A percentile compares a stretch with the other conserved stretches of the same genome.
Conservation (phyloP, 2,797 vertebrate species). For the Gastrophryne carolinensis region DNA sequence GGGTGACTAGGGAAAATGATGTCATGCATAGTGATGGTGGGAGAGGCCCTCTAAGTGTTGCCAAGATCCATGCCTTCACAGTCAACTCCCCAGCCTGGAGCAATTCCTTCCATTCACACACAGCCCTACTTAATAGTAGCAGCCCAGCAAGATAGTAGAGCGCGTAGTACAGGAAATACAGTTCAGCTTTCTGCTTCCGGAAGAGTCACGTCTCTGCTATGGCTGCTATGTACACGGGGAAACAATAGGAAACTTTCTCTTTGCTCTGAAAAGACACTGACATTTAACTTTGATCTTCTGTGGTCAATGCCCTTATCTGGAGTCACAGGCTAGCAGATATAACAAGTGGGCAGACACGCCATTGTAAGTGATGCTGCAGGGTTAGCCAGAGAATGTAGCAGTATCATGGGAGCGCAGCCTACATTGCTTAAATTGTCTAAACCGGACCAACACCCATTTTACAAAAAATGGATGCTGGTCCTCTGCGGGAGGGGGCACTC, state of each 20-base stretch:
- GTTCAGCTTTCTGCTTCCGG: background rate
- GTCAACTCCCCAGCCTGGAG: constrained; percentile 44
- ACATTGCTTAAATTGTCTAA: too few relatives aligned
- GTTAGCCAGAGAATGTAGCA: too few relatives aligned
- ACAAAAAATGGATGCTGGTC: too few relatives aligned
- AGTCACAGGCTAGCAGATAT: too few relatives aligned
- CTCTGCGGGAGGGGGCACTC: too few relatives aligned
- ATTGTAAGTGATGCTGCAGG: too few relatives aligned
- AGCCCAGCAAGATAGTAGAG: constrained; percentile 6
- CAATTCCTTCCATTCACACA: constrained; percentile 22
- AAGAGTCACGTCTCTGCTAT: background rate
- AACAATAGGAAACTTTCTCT: background rate
- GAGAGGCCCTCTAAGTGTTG: constrained; percentile 26
- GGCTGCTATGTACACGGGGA: background rate
- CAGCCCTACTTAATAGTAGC: background rate
- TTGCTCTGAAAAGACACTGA: too few relatives aligned
- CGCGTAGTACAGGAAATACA: background rate
- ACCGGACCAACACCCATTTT: too few relatives aligned
- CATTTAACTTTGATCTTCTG: too few relatives aligned
- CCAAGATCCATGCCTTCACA: constrained; percentile 21
- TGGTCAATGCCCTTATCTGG: too few relatives aligned
- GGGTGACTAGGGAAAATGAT: constrained; percentile 36
- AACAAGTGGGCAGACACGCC: too few relatives aligned
- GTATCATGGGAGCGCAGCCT: too few relatives aligned
- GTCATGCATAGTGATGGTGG: constrained; percentile 35